These are phyloP conservation scores for Galaxea fascicularis DNA, from an alignment of 92 coral and sea anemone species.

Conservation along the genomic window DNA sequence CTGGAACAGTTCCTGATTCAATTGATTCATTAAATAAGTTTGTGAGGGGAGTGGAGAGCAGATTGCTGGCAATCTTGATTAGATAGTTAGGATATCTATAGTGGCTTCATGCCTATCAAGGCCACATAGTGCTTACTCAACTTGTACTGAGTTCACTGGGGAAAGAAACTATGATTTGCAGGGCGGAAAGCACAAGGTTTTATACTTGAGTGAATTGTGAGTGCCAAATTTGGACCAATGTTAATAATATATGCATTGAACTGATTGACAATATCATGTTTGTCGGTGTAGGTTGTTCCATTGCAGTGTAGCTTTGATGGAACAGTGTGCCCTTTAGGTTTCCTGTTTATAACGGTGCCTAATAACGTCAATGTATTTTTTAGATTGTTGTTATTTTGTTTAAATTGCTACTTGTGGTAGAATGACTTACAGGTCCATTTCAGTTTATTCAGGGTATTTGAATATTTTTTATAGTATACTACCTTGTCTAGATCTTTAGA, in stretches of 20 bases:
- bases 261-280: too few species aligned
- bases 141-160: background rate
- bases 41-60: too few species aligned
- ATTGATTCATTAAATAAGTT: too few species aligned
- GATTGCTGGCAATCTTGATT: background rate
- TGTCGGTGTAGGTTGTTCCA: background rate
- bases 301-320: too few species aligned
- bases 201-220: too few species aligned
- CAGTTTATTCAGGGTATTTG: too few species aligned
- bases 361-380: background rate
- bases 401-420: background rate
- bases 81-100: background rate
- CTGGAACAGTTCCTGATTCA: background rate
- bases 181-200: too few species aligned
- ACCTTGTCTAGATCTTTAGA: too few species aligned
- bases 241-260: background rate
- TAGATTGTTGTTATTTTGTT: background rate
- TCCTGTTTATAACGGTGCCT: background rate
- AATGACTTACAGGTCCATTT: background rate
- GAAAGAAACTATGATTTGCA: background rate
- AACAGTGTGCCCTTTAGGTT: background rate
- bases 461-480: too few species aligned
- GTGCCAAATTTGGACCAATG: background rate
- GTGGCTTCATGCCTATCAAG: too few species aligned
- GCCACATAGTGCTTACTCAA: background rate